Evolutionary conservation across 2,797 vertebrate species (phyloP), one percentile per base, ranked within the genome.

Genomic region (Coregonus ussuriensis): DNA sequence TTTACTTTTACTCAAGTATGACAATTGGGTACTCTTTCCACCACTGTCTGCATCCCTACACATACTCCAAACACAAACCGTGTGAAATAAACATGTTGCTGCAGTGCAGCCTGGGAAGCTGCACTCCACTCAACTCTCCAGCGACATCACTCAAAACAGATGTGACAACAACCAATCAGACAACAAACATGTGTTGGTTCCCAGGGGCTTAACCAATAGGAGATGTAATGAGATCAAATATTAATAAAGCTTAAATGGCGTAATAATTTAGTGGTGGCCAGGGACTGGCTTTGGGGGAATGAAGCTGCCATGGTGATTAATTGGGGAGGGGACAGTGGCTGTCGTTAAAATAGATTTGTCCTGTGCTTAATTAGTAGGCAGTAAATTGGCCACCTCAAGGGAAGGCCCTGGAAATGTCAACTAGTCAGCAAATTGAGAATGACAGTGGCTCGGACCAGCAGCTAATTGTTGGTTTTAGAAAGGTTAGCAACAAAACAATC

Each of bases 341-440:
- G 72, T 80, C 53, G 54, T 86, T 77, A 79, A 84, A 83, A 89
- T 35, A 79, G 84, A 91, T 89, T 74, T 81, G 83, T 79, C 87
- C 79, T 86, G 72, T 25, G 77, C 79, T 88, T 91, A 90, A 93
- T 89, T 90, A 90, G 85, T 85, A 71, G 29, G 82, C 67, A 77
- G 72, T 73, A 76, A 78, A 74, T 81, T 66, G 65, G 71, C 75
- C 41, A 51, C 85, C 83, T 83, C 76, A 0, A 71, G 81, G 80
- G 79, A 85, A 74, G 66, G 52, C 1, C 72, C 67, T 33, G 5
- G 68, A 82, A 82, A 81, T 16, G 74, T n/a, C 15, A 54, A 53
- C 71, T 52, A 71, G 35, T 31, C 65, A 67, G n/a, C 47, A 71
- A 29, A 51, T 33, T 67, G 51, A 71, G 14, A 53, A 51, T 3